phyloP scores from a whole-genome alignment of 2,113 vertebrate genomes.

The Archocentrus centrarchus region DNA sequence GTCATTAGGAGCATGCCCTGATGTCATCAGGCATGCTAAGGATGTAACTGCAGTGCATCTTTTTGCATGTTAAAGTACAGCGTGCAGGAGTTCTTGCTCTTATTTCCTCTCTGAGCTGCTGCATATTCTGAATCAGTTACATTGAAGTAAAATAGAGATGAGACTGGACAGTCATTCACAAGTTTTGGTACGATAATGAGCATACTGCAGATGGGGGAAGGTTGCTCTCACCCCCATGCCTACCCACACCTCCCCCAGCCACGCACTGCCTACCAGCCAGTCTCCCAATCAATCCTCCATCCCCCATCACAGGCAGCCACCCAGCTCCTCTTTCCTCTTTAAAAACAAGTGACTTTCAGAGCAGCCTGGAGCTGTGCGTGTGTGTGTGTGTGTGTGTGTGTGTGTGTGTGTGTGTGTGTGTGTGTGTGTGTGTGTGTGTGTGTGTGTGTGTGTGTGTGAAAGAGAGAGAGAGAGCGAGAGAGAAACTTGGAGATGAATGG shows the following conservation, averaged over 20 bases:
- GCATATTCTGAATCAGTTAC: neutral
- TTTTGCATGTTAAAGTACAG: neutral
- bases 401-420: neutral
- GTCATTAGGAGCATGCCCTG: no score
- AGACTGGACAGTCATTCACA: neutral
- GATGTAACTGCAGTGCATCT: neutral
- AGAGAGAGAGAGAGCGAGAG: neutral
- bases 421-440: slow-evolving; percentile 1
- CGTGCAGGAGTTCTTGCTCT: neutral
- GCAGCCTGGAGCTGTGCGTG: slow-evolving; percentile 13
- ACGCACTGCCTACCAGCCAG: slow-evolving; percentile 1
- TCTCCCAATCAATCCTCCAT: slow-evolving; percentile 12
- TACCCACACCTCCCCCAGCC: slow-evolving; percentile 40
- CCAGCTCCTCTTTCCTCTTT: slow-evolving; percentile 11
- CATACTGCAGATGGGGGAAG: neutral
- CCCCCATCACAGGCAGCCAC: slow-evolving; percentile 26
- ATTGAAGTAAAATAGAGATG: neutral
- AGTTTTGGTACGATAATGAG: slow-evolving; percentile 24
- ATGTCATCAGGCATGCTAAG: neutral
- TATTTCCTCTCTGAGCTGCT: neutral
- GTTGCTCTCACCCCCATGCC: slow-evolving; percentile 30
- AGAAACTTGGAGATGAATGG: slow-evolving; percentile 54
- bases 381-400: slow-evolving; percentile 14
- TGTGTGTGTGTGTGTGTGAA: neutral
- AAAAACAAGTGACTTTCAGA: slow-evolving; percentile 56